A percentile compares a stretch with the other conserved stretches of the same genome.
These are phyloP conservation scores for Pygocentrus nattereri DNA, from an alignment of 2,797 vertebrate genomes.

Conservation along the genomic window DNA sequence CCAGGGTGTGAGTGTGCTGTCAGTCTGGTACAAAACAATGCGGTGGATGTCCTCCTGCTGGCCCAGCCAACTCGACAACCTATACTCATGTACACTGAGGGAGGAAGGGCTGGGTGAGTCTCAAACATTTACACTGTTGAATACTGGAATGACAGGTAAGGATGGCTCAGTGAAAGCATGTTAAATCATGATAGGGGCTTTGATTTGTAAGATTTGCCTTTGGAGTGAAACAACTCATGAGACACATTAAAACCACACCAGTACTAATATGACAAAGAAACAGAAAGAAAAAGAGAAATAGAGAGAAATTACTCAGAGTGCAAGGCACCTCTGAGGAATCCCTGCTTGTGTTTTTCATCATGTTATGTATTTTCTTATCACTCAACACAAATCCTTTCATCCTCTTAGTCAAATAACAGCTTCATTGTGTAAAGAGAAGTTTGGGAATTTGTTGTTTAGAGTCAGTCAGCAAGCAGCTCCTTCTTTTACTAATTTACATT, in stretches of 20 bases:
- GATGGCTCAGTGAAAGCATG: neutral
- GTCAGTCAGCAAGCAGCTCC: constrained; percentile 12
- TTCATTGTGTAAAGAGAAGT: constrained; percentile 32
- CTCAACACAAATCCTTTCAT: constrained; percentile 40
- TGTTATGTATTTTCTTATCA: constrained; percentile 42
- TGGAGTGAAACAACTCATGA: neutral
- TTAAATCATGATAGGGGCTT: neutral
- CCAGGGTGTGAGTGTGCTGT: constrained; percentile 90
- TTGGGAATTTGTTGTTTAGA: constrained; percentile 5
- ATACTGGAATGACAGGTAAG: neutral
- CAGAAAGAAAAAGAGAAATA: neutral
- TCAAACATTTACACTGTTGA: neutral
- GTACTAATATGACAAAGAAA: neutral
- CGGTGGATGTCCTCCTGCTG: constrained; percentile 97
- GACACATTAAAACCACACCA: neutral
- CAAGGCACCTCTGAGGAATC: neutral
- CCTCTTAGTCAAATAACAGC: constrained; percentile 40
- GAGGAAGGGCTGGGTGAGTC: neutral
- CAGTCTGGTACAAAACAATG: constrained; percentile 94
- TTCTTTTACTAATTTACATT: constrained; percentile 17
- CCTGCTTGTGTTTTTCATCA: constrained; percentile 22
- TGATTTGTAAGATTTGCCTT: neutral
- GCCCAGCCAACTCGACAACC: constrained; percentile 94
- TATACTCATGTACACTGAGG: constrained; percentile 89
- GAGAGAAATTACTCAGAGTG: constrained; percentile 8